A percentile compares a stretch with the other conserved stretches of the same genome.
phyloP scores from a whole-genome alignment of 2,113 vertebrate species.

The Lampris megalopsis region DNA sequence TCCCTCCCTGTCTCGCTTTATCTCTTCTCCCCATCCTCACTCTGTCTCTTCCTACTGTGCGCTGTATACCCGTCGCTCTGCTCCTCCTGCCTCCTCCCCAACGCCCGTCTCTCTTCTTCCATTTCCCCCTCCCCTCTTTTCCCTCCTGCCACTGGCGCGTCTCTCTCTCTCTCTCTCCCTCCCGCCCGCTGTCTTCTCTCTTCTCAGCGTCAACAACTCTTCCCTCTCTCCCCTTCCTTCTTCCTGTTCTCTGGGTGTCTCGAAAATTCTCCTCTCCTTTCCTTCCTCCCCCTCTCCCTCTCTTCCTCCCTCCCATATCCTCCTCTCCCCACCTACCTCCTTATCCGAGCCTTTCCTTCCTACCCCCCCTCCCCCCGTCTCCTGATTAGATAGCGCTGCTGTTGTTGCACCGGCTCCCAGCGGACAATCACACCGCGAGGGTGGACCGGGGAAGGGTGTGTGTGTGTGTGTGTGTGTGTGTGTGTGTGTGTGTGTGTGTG shows the following conservation, averaged over 20 bases:
- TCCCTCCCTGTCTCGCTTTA: slow-evolving; percentile 38
- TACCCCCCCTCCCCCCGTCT: slow-evolving; percentile 61
- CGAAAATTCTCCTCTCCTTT: slow-evolving; percentile 52
- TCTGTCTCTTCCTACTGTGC: slow-evolving; percentile 39
- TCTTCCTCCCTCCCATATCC: not conserved
- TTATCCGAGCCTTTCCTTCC: slow-evolving; percentile 69
- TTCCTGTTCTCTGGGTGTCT: slow-evolving; percentile 40
- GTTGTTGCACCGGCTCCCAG: slow-evolving; percentile 70
- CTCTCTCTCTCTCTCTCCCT: slow-evolving; percentile 3
- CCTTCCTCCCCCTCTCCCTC: slow-evolving; percentile 27
- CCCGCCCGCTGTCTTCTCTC: not conserved
- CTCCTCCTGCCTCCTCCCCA: slow-evolving; percentile 40
- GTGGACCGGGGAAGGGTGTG: slow-evolving; percentile 31
- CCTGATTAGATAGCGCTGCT: slow-evolving; percentile 74
- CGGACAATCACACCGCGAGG: slow-evolving; percentile 65
- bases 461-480: slow-evolving; percentile 30
- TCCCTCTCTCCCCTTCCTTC: slow-evolving; percentile 25
- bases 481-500: not conserved
- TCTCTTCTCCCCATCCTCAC: slow-evolving; percentile 12
- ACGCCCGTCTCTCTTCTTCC: slow-evolving; percentile 31
- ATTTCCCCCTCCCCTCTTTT: slow-evolving; percentile 11
- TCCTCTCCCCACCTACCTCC: slow-evolving; percentile 39
- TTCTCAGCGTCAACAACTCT: slow-evolving; percentile 23
- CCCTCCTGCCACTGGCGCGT: not conserved
- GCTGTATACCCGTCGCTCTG: slow-evolving; percentile 6